A percentile compares a stretch with the other conserved stretches of the same genome.
Conservation (phyloP, 2,113 vertebrate species). For the Ploceus nigricollis region DNA sequence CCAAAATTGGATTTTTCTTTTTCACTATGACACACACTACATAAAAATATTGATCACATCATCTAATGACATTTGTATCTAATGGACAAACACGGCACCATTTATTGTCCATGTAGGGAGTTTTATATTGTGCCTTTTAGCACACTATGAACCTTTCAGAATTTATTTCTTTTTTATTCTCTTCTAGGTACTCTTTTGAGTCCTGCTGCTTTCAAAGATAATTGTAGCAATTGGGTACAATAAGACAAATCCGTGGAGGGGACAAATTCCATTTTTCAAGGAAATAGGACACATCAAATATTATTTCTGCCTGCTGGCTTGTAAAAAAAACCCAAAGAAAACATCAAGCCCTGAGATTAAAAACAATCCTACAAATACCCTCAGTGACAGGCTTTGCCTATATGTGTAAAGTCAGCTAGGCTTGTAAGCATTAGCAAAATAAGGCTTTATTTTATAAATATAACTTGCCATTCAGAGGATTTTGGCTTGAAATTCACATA, state of each 20-base stretch:
- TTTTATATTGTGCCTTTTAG: not conserved
- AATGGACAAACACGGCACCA: not conserved
- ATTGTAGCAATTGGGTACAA: not conserved
- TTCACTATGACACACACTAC: not conserved
- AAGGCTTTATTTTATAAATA: not conserved
- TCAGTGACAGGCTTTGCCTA: not conserved
- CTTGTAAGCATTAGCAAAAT: not conserved
- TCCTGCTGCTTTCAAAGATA: not conserved
- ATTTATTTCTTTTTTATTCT: not conserved
- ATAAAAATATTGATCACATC: not conserved
- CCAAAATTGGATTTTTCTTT: not conserved
- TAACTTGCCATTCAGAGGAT: not conserved
- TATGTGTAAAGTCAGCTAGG: not conserved
- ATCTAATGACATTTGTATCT: not conserved
- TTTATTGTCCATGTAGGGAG: not conserved
- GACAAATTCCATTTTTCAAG: not conserved
- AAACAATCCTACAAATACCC: not conserved
- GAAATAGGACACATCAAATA: not conserved
- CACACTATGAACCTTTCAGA: not conserved
- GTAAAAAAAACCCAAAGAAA: not conserved
- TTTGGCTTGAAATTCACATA: not conserved
- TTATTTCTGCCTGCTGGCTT: not conserved
- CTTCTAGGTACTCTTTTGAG: not conserved
- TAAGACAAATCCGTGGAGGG: not conserved
- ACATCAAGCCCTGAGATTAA: not conserved